These are phyloP conservation scores for Murina feae DNA, from an alignment of 2,113 vertebrate genomes.

Conservation along the genomic window DNA sequence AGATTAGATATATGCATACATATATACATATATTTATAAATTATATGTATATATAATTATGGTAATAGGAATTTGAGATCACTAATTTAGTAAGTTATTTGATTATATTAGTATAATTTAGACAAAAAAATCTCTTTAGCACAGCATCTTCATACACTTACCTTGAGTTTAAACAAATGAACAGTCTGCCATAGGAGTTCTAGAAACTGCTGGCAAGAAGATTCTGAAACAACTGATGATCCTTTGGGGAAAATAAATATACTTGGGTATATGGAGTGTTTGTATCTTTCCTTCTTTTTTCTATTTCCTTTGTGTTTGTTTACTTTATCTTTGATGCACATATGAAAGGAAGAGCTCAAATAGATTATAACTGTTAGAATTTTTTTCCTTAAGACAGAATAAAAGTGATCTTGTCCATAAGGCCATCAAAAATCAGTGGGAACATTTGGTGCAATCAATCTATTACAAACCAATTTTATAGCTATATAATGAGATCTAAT, in stretches of 20 bases:
- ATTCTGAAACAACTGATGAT: constrained; percentile 74
- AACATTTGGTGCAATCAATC: constrained; percentile 82
- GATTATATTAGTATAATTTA: constrained; percentile 51
- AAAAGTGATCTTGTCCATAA: constrained; percentile 73
- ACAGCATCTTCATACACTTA: constrained; percentile 37
- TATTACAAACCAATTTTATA: constrained; percentile 84
- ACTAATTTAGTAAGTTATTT: neutral
- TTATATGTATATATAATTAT: neutral
- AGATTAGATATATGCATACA: no score
- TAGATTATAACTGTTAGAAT: constrained; percentile 62
- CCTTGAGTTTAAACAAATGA: constrained; percentile 69
- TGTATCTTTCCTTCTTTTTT: neutral
- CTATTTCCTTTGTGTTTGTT: constrained; percentile 58
- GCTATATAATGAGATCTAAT: constrained; percentile 86
- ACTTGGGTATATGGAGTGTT: constrained; percentile 49
- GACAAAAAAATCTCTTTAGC: constrained; percentile 31
- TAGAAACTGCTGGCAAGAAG: constrained; percentile 72
- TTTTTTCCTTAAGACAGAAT: constrained; percentile 66
- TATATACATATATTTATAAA: neutral
- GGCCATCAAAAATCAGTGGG: constrained; percentile 73
- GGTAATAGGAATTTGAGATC: constrained; percentile 38
- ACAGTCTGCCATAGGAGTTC: constrained; percentile 58
- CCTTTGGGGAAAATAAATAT: constrained; percentile 68
- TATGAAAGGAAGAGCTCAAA: constrained; percentile 61
- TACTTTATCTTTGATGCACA: constrained; percentile 40